Evolutionary conservation across 1,140 invertebrate genomes (phyloP), one percentile per base, ranked within the genome.

Genomic region (Tribolium castaneum): DNA sequence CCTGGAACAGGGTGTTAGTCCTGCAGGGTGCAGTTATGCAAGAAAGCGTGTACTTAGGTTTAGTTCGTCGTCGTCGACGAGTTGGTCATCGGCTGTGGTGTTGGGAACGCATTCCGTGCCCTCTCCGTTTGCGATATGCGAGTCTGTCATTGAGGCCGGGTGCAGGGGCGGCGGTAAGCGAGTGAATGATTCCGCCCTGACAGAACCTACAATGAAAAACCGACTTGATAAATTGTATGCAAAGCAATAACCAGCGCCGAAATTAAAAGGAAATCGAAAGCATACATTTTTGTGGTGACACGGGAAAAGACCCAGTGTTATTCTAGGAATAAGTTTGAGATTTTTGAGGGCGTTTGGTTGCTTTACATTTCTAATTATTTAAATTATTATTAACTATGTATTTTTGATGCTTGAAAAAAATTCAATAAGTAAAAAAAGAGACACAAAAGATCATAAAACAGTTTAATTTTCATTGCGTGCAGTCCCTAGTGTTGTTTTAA

Each of bases 121-220:
- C 16, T 72, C 74, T 14, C 80, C 82, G 12, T 76, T 70, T 14
- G 81, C 81, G 5, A 82, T 75, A 70, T 84, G 83, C 9, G 82
- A 80, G 78, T 86, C 85, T 0, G 84, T 86, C 82, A 86, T 85
- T 0, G 84, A 84, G 0, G 84, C 86, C 2, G 85, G 85, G 80
- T 86, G 85, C 16, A 86, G 76, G n/a, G 88, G 85, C 2, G 90
- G 85, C 0, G 90, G 89, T 35, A 90, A 81, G n/a, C 90, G 87
- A 2, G 89, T 90, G 80, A 89, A 90, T 79, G 89, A 90, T 83
- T 92, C 90, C 34, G 90, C 88, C 13, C 90, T 85, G 2, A 91
- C 89, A 16, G 89, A 84, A 14, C 91, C 91, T 90, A 82, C 35
- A 80, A 81, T 62, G 82, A 72, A 51, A 75, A 30, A 81, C 30